Percentiles rank a stretch among this genome's conserved stretches.
Conservation (phyloP, 2,797 vertebrate species). For the Mus spretus region DNA sequence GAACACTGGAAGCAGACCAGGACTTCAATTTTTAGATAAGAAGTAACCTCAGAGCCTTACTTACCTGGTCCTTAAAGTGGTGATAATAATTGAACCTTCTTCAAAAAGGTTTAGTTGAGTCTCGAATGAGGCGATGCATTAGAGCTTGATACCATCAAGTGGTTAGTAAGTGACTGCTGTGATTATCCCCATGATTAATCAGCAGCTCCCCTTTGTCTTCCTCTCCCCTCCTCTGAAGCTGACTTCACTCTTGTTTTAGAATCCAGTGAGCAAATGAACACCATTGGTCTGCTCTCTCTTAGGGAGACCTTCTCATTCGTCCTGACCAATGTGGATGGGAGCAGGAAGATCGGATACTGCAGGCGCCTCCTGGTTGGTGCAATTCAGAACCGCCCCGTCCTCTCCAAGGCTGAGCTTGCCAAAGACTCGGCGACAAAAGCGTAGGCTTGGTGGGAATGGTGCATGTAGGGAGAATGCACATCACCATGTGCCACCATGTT, state of each 20-base stretch:
- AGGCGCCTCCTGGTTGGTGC: constrained; percentile 93
- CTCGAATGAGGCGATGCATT: background rate
- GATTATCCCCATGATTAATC: background rate
- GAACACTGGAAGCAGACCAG: background rate
- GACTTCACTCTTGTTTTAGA: background rate
- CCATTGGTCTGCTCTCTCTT: constrained; percentile 63
- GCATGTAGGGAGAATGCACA: background rate
- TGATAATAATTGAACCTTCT: background rate
- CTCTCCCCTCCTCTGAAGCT: background rate
- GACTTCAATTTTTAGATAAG: constrained; percentile 13
- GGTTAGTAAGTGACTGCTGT: background rate
- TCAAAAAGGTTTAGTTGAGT: background rate
- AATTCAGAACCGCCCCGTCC: constrained; percentile 30
- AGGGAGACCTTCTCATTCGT: constrained; percentile 99
- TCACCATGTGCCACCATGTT: background rate
- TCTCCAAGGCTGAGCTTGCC: constrained; percentile 48
- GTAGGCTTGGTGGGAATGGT: background rate
- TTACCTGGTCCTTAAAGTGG: constrained; percentile 40
- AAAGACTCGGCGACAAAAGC: background rate
- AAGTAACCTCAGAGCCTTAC: constrained; percentile 17
- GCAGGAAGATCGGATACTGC: constrained; percentile 97
- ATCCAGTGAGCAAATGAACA: background rate
- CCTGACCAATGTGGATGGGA: constrained; percentile 96
- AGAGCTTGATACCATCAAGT: background rate
- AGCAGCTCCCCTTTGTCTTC: background rate